Base-by-base conservation (phyloP, 2,113 vertebrate species). In the Felis catus region DNA sequence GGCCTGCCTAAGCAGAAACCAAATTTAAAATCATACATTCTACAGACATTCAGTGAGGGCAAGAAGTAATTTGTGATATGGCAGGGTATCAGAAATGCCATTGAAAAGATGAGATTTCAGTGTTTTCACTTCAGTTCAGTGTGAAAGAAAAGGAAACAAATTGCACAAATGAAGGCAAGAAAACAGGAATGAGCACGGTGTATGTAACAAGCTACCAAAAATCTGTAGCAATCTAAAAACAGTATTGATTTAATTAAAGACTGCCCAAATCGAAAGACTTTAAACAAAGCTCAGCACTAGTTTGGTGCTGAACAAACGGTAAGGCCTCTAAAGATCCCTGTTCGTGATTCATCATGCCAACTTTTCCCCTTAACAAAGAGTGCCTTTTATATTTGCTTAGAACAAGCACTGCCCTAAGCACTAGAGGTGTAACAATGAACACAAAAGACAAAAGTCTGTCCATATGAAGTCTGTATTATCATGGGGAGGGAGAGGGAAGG, bases 11-110 rank as follows among this genome's bases (percentile, higher is more conserved):
- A 88, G 79, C 18, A 93, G 70, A 97, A 79, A 82, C 21, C 63
- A 97, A 73, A 88, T 73, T 39, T 87, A 86, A 89, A 96, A 73
- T n/a, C 2, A 84, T 58, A 79, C 36, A 66, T 74, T 84, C 76
- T 91, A 51, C 2, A 73, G 33, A 78, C 55, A 41, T 92, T 51
- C 41, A 65, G 16, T 51, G 18, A 92, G 41, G 33, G 19, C 81
- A 81, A 89, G 93, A 79, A 80, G 68, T 63, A 84, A 68, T 27
- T n/a, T 74, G 63, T 66, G 63, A 90, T 74, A 16, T 39, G 11
- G 51, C 7, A 89, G 14, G n/a, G 19, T 70, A 82, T n/a, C 31
- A 31, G 63, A 84, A 88, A 33, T 83, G 87, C 36, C 80, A 93
- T 2, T 63, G 48, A 48, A 87, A 83, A 74, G 45, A 6, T 63